Conservation (phyloP, 1,140 invertebrate species). For the Drosophila truncata region DNA sequence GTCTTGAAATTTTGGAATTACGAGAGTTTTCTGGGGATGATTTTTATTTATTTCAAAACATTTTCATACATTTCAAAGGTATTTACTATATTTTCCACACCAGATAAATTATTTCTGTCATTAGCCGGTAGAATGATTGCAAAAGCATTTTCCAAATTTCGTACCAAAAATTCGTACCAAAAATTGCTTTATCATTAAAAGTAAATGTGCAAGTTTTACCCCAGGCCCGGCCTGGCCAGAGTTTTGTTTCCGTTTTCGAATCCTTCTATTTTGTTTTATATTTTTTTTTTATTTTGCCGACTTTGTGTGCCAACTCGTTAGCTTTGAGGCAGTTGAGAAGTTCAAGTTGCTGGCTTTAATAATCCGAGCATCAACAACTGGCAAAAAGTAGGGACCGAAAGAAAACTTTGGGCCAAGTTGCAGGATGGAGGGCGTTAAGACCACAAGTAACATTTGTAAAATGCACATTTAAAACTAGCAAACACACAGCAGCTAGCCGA, state of each 20-base stretch:
- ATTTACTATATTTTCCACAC: background rate
- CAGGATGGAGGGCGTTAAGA: conserved; percentile 57
- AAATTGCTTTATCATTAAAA: conserved; percentile 62
- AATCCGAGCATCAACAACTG: conserved; percentile 62
- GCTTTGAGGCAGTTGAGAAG: conserved; percentile 59
- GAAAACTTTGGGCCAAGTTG: conserved; percentile 71
- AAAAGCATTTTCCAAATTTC: conserved; percentile 19
- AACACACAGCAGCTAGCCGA: conserved; percentile 55
- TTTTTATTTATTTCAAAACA: background rate
- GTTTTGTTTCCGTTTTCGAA: conserved; percentile 40
- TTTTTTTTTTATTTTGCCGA: conserved; percentile 15
- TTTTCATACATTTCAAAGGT: background rate
- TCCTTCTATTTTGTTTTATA: conserved; percentile 16
- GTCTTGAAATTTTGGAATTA: background rate
- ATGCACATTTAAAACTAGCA: conserved; percentile 81
- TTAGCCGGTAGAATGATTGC: conserved; percentile 22
- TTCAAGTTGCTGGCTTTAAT: conserved; percentile 74
- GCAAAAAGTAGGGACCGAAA: conserved; percentile 70
- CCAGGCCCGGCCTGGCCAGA: conserved; percentile 33
- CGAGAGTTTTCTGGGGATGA: background rate
- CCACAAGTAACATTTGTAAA: conserved; percentile 84
- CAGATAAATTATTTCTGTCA: conserved; percentile 21
- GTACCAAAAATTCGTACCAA: background rate
- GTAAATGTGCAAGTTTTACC: conserved; percentile 35
- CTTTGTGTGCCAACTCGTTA: conserved; percentile 66